phyloP scores from a whole-genome alignment of 1,140 invertebrate species.

The Drosophila obscura region DNA sequence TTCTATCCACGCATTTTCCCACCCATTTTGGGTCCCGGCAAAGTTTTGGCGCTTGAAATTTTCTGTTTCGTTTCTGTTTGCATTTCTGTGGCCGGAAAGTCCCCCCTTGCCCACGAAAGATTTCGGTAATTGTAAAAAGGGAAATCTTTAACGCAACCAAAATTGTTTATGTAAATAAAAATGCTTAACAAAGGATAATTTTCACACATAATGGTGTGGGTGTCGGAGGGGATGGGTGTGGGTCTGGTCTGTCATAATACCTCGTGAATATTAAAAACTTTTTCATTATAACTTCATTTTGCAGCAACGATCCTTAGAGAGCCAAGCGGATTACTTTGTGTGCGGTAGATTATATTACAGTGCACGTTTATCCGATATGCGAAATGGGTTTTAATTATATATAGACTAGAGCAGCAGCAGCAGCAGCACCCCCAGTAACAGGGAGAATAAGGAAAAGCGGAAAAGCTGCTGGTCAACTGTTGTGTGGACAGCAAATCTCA shows the following conservation, averaged over 20 bases:
- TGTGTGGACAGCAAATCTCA: constrained; percentile 29
- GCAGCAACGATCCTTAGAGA: background rate
- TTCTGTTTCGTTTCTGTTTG: constrained; percentile 50
- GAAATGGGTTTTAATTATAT: constrained; percentile 71
- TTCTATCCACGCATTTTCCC: constrained; percentile 10
- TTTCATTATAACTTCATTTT: constrained; percentile 8
- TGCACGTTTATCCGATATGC: constrained; percentile 53
- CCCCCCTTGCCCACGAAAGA: constrained; percentile 3
- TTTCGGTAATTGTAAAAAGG: constrained; percentile 30
- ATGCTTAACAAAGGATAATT: constrained; percentile 32
- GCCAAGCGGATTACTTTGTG: constrained; percentile 66
- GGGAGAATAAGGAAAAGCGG: constrained; percentile 23
- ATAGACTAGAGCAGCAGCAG: no score
- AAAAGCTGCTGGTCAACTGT: constrained; percentile 13
- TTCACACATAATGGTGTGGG: constrained; percentile 42
- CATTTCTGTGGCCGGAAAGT: constrained; percentile 41
- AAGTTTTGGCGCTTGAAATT: constrained; percentile 55
- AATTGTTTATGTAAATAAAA: constrained; percentile 54
- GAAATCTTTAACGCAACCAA: constrained; percentile 31
- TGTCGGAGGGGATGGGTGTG: background rate
- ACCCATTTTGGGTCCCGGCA: constrained; percentile 17
- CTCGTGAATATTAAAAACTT: constrained; percentile 67
- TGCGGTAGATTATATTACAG: constrained; percentile 38
- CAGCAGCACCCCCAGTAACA: background rate
- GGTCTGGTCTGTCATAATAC: constrained; percentile 50